phyloP scores from a whole-genome alignment of 2,797 vertebrate species.

The Glyptemys insculpta region DNA sequence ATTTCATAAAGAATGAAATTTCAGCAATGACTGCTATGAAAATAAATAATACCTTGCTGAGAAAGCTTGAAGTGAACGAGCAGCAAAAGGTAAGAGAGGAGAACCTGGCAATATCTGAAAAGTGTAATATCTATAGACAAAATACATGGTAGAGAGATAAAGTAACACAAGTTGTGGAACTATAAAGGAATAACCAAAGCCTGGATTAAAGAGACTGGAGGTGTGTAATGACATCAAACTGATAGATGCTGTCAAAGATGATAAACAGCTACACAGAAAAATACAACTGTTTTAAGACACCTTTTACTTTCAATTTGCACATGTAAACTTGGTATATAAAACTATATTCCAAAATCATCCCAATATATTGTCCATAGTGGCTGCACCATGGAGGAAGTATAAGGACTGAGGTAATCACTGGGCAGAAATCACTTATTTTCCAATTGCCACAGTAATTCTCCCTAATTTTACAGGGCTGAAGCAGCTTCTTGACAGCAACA shows the following conservation, averaged over 20 bases:
- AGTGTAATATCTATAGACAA: not conserved
- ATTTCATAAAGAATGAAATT: not conserved
- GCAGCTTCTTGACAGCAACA: constrained; percentile 44
- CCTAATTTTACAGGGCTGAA: constrained; percentile 56
- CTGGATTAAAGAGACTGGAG: not conserved
- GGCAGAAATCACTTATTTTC: constrained; percentile 60
- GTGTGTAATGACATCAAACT: not conserved
- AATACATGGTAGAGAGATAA: not conserved
- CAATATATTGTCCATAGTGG: not conserved
- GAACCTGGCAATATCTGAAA: not conserved
- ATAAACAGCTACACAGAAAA: not conserved
- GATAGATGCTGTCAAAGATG: not conserved
- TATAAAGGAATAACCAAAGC: constrained; percentile 6
- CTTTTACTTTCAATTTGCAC: not conserved
- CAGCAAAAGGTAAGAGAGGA: not conserved
- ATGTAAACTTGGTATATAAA: accelerated
- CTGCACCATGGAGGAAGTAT: constrained; percentile 3
- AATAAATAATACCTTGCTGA: not conserved
- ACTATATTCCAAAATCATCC: not conserved
- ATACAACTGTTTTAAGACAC: not conserved
- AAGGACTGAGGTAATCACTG: constrained; percentile 34
- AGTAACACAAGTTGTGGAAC: not conserved
- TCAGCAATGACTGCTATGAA: not conserved
- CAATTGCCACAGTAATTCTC: constrained; percentile 39
- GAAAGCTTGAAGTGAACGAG: not conserved